Base-by-base conservation (phyloP, 1,140 invertebrate genomes). In the Hylaeus volcanicus region DNA sequence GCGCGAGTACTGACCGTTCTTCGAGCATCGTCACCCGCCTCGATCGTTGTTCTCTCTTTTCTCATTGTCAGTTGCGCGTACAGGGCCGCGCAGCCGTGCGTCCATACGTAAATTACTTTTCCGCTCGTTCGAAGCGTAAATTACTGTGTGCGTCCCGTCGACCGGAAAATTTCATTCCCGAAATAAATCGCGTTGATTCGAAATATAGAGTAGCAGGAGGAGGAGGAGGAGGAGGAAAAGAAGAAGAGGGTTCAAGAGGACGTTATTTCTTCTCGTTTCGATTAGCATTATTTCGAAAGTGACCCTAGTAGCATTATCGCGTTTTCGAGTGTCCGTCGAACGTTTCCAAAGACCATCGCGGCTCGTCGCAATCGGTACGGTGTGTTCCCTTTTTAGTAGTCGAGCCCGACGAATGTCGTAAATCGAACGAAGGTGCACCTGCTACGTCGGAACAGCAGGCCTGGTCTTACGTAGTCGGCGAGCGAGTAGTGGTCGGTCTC, bases 1-100 rank as follows among this genome's bases (percentile, higher is more conserved):
- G 92, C 91, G 90, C 88, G 92, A 92, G 91, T 89, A 88, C 82
- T 88, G 85, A 85, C 78, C 68, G 66, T 80, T 88, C 89, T 86
- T 80, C 86, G 53, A 70, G 26, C 51, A 45, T 66, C 74, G 48
- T 79, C 66, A 14, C 73, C 55, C 8, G 43, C 63, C 12, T 58
- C 53, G 43, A 69, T 65, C 63, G 37, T 66, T 51, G 37, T 60
- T 61, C 41, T 14, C 53, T 45, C 43, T 61, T 65, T 75, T 60
- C n/a, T 39, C n/a, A 41, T 75, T 60, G 12, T 39, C n/a, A 41
- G 51, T 60, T 41, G 63, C 55, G 37, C 39, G 60, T 14, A 61
- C 8, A 61, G 14, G 65, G n/a, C 45, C 68, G 43, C 14, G 48
- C 65, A 51, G 3, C 4, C 66, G 53, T 14, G n/a, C n/a, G 37